Evolutionary conservation across 2,797 vertebrate species (phyloP).

Genomic region (Sparidentex hasta): DNA sequence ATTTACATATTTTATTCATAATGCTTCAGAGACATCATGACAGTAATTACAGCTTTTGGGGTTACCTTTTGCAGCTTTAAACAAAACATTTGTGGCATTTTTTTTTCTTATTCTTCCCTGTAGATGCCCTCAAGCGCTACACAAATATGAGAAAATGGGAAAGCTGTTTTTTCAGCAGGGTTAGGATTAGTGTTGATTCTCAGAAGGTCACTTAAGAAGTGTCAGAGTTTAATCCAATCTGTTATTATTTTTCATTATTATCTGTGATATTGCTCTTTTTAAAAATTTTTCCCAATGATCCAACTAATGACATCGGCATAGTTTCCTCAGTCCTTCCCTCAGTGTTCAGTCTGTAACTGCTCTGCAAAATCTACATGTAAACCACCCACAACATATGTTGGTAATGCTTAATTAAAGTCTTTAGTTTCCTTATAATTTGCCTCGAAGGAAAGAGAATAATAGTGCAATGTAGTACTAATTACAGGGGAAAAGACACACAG

Average conservation of each 20-base stretch:
- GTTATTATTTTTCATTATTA: conserved; percentile 7
- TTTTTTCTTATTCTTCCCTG: background rate
- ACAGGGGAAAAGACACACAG: background rate
- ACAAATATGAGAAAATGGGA: background rate
- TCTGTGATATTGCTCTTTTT: background rate
- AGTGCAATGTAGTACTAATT: background rate
- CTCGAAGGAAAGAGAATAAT: background rate
- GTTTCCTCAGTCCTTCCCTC: too few relatives aligned
- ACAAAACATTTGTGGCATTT: background rate
- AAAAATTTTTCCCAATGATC: background rate
- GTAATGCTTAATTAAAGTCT: background rate
- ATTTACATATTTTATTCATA: conserved; percentile 6
- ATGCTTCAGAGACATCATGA: background rate
- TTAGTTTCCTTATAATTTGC: background rate
- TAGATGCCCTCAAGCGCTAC: background rate
- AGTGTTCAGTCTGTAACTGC: background rate
- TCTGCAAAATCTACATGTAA: background rate
- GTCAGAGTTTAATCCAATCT: background rate
- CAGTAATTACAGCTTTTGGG: conserved; percentile 4
- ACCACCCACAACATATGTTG: background rate
- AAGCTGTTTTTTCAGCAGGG: background rate
- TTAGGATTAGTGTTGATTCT: background rate
- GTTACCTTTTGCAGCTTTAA: background rate
- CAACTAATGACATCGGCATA: conserved; percentile 5
- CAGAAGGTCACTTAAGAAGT: background rate